Conservation (phyloP, 2,113 vertebrate species). For the Ciconia maguari region DNA sequence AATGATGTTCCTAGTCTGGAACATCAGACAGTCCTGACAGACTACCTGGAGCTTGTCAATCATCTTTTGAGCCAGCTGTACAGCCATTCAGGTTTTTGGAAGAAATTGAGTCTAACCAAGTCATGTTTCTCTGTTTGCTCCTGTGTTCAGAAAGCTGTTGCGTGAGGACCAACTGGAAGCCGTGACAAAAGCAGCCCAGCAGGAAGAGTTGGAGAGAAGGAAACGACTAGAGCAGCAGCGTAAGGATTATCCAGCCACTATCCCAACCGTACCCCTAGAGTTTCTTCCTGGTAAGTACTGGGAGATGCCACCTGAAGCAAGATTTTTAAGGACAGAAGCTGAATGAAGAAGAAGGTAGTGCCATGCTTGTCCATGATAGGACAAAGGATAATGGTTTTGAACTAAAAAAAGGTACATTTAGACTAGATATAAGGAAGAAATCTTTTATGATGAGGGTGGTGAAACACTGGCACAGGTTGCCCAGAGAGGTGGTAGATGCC, state of each 20-base stretch:
- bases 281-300: slow-evolving; percentile 77
- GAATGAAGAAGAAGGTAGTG: not conserved
- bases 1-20: not conserved
- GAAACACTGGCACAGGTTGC: not conserved
- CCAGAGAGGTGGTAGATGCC: not conserved
- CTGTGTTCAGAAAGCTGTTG: slow-evolving; percentile 86
- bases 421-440: not conserved
- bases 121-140: not conserved
- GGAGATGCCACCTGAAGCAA: not conserved
- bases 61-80: not conserved
- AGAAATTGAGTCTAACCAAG: not conserved
- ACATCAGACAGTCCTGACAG: not conserved
- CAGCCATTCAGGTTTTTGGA: not conserved
- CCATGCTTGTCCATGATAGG: not conserved
- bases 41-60: not conserved
- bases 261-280: slow-evolving; percentile 74
- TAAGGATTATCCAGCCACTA: slow-evolving; percentile 88
- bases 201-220: slow-evolving; percentile 94
- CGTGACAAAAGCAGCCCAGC: slow-evolving; percentile 96
- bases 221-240: slow-evolving; percentile 95
- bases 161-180: slow-evolving; percentile 96
- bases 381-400: not conserved
- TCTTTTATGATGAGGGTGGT: not conserved
- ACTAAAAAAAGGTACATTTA: not conserved
- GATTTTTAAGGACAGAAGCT: not conserved